Percentiles rank a stretch among this genome's conserved stretches.
phyloP scores from a whole-genome alignment of 1,140 invertebrate genomes.

The Sycophila sp. region DNA sequence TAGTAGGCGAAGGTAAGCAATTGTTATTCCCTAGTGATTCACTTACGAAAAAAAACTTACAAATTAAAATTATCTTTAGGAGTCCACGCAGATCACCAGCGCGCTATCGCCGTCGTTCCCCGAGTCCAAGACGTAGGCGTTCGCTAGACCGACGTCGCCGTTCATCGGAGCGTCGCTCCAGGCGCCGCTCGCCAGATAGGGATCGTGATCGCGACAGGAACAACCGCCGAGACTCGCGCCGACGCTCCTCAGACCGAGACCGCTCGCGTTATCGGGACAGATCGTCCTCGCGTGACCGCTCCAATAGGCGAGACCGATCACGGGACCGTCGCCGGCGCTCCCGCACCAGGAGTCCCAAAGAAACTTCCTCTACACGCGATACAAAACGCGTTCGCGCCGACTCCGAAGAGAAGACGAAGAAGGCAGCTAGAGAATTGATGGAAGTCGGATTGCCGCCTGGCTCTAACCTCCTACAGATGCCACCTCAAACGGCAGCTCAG shows the following conservation, averaged over 20 bases:
- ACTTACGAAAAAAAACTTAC: background rate
- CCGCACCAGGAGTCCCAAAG: slow-evolving; percentile 47
- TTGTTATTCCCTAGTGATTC: background rate
- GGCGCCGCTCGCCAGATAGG: slow-evolving; percentile 66
- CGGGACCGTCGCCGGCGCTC: slow-evolving; percentile 50
- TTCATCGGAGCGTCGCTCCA: slow-evolving; percentile 58
- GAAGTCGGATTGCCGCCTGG: slow-evolving; percentile 2
- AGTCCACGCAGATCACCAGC: slow-evolving; percentile 53
- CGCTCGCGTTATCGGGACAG: slow-evolving; percentile 55
- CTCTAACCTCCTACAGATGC: slow-evolving; percentile 11
- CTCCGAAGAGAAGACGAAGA: slow-evolving; percentile 15
- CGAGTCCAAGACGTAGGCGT: slow-evolving; percentile 57
- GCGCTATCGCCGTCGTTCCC: slow-evolving; percentile 56
- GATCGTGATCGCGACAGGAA: slow-evolving; percentile 25
- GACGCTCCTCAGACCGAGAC: slow-evolving; percentile 62
- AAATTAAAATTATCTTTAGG: slow-evolving; percentile 33
- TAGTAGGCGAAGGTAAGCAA: slow-evolving; percentile 59
- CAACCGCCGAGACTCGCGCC: slow-evolving; percentile 53
- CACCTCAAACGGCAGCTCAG: slow-evolving; percentile 26
- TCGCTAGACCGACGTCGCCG: slow-evolving; percentile 59
- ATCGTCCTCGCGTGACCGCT: slow-evolving; percentile 61
- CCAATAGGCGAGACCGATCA: slow-evolving; percentile 56
- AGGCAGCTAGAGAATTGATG: background rate
- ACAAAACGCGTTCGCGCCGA: slow-evolving; percentile 44
- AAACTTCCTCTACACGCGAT: slow-evolving; percentile 54